phyloP scores from a whole-genome alignment of 2,113 vertebrate species.

The Ochotona curzoniae region DNA sequence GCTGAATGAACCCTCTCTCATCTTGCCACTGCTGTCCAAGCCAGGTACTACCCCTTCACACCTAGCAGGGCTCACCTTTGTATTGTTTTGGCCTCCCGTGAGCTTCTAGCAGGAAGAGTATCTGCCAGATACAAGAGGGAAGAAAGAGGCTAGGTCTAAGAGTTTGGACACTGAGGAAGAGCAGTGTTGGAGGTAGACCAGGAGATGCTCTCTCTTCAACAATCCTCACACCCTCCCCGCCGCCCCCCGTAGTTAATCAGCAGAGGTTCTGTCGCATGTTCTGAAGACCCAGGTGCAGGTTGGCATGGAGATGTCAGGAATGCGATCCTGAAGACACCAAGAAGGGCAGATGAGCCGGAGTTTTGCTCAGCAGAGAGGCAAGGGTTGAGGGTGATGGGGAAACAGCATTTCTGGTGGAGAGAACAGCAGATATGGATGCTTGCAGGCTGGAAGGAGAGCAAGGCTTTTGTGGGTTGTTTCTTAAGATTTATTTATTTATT shows the following conservation, averaged over 20 bases:
- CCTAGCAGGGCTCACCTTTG: not conserved
- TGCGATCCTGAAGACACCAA: not conserved
- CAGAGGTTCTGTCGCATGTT: fast-evolving
- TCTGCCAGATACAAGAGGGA: not conserved
- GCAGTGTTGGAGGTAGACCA: not conserved
- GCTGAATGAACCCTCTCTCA: no score
- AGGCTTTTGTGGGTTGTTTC: not conserved
- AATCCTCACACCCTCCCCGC: not conserved
- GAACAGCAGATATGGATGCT: not conserved
- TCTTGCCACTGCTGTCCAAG: not conserved
- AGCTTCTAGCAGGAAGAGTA: not conserved
- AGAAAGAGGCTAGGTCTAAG: not conserved
- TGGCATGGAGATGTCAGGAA: not conserved
- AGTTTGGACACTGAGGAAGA: not conserved
- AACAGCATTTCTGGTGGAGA: not conserved
- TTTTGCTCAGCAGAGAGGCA: not conserved
- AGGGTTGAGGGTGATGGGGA: no score
- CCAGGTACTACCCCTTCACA: not conserved
- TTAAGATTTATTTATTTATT: no score
- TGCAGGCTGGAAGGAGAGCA: not conserved
- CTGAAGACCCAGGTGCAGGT: not conserved
- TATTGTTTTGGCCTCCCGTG: not conserved
- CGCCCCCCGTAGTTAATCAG: no score
- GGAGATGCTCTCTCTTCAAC: not conserved
- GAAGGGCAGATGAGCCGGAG: not conserved